Percentiles rank a stretch among this genome's conserved stretches.
These are phyloP conservation scores for Andricus quercusramuli DNA, from an alignment of 2,888 invertebrate species.

Conservation along the genomic window DNA sequence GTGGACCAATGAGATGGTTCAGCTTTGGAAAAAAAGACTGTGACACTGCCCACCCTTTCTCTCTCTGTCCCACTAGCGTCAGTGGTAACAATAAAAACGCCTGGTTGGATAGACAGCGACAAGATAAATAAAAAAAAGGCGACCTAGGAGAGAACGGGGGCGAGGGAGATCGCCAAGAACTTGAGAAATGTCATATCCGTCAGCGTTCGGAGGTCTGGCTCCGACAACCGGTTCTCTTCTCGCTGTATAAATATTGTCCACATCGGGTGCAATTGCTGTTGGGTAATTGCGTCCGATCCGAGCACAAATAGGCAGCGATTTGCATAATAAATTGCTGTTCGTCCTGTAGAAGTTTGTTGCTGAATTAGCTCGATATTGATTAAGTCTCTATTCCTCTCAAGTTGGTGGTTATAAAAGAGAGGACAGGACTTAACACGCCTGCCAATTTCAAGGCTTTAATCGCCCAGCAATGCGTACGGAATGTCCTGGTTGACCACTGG, in stretches of 20 bases:
- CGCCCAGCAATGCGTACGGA: constrained; percentile 35
- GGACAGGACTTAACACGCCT: constrained; percentile 29
- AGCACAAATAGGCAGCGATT: constrained; percentile 51
- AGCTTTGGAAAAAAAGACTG: constrained; percentile 16
- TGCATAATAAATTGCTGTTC: constrained; percentile 57
- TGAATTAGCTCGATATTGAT: constrained; percentile 45
- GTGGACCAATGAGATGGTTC: background rate
- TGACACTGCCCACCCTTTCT: constrained; percentile 20
- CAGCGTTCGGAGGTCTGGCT: constrained; percentile 66
- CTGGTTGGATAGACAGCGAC: constrained; percentile 35
- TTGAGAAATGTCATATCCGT: constrained; percentile 77
- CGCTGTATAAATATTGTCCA: constrained; percentile 46
- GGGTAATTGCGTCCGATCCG: constrained; percentile 43
- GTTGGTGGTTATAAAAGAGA: constrained; percentile 37
- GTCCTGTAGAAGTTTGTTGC: constrained; percentile 23
- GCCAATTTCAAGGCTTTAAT: constrained; percentile 42
- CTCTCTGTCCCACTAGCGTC: constrained; percentile 31
- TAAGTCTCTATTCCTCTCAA: constrained; percentile 42
- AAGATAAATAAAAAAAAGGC: constrained; percentile 40
- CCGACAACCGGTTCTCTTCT: constrained; percentile 50
- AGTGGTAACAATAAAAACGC: constrained; percentile 28
- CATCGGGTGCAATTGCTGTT: constrained; percentile 48
- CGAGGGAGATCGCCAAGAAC: constrained; percentile 57
- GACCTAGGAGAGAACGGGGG: constrained; percentile 24
- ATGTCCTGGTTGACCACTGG: constrained; percentile 45